Base-by-base conservation (phyloP, 2,113 vertebrate species). In the Mesoclemmys tuberculata region DNA sequence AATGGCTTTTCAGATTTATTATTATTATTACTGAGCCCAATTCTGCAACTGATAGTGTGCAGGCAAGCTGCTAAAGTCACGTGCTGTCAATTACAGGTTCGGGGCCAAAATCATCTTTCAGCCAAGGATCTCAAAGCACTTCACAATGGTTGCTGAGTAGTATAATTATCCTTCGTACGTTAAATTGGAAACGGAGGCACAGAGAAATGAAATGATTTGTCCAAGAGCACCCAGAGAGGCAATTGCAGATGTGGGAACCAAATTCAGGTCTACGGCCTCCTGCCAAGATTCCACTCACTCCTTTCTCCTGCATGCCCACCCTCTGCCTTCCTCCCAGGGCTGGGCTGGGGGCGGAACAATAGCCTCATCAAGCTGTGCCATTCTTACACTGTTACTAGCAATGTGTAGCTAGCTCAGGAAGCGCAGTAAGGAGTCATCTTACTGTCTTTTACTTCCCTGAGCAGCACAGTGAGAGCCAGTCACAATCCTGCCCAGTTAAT, bases 231-330 rank as follows among this genome's bases (percentile, higher is more conserved):
- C 54, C 54, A 79, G 79, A 95, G 31, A 82, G 4, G 46, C 18
- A 86, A 94, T 92, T 84, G 75, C 3, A 4, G 44, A 85, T 68
- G 56, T 68, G 58, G 84, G 74, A 18, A 64, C 5, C 92, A 90
- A 94, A 77, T 64, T 12, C 1, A 48, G 82, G 75, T 80, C 29
- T 68, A 19, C 71, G 80, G 56, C 92, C 86, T 75, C 56, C 74
- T 88, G 54, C 74, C 49, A 92, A 94, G 95, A 95, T 83, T 55
- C 84, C 19, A 71, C n/a, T 38, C n/a, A 71, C 19, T 38, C n/a
- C 35, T n/a, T 71, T 71, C 38, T 38, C 64, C n/a, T 71, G n/a
- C 64, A 21, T 92, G 90, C 89, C 87, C 88, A 80, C 77, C 16
- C 31, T 44, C 44, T 93, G 83, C 78, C 71, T 44, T 44, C n/a